A percentile compares a stretch with the other conserved stretches of the same genome.
Evolutionary conservation across 2,888 invertebrate genomes (phyloP).

Genomic region (Tetranychus truncatus): DNA sequence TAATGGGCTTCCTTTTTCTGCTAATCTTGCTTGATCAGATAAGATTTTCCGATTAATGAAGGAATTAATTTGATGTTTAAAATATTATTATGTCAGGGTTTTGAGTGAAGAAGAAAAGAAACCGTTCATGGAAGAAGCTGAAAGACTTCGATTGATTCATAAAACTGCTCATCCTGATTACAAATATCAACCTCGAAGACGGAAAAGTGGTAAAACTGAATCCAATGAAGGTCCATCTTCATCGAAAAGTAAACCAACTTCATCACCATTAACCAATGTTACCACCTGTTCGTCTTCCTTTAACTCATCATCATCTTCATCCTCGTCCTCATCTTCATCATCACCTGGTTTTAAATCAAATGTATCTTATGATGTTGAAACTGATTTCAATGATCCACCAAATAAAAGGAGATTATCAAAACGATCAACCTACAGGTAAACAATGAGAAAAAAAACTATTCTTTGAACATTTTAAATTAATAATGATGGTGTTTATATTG

Average conservation of each 20-base stretch:
- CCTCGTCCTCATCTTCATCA: not conserved
- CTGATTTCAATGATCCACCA: not conserved
- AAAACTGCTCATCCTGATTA: conserved; percentile 87
- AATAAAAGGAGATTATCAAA: not conserved
- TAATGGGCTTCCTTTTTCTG: not conserved
- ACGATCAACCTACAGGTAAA: not conserved
- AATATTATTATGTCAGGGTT: conserved; percentile 40
- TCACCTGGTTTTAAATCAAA: not conserved
- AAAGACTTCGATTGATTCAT: conserved; percentile 68
- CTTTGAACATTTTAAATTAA: no score
- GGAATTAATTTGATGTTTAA: no score
- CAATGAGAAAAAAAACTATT: not conserved
- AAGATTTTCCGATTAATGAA: no score
- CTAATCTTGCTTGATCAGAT: no score
- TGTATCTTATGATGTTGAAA: not conserved
- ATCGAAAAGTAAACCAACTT: not conserved
- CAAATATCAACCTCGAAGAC: conserved; percentile 38
- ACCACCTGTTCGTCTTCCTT: not conserved
- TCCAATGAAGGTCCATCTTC: not conserved
- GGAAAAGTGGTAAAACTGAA: conserved; percentile 15
- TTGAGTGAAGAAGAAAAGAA: conserved; percentile 69
- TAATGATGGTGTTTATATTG: no score
- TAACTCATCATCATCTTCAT: not conserved
- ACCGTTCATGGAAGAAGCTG: conserved; percentile 83
- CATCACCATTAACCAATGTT: not conserved